phyloP scores from a whole-genome alignment of 1,140 invertebrate genomes.

The Drosophila mauritiana region DNA sequence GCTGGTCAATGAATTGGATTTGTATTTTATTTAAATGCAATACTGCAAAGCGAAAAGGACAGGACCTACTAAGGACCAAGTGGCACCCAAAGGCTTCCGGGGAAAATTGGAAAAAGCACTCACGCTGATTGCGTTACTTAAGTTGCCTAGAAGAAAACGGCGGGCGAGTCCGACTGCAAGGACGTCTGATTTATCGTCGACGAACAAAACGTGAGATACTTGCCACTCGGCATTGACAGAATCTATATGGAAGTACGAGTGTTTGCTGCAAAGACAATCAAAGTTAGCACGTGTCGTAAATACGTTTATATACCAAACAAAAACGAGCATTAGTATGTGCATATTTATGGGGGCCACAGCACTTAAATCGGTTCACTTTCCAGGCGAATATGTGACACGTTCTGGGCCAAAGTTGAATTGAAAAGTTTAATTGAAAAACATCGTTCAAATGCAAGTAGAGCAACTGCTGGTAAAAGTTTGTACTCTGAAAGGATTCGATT shows the following conservation, averaged over 20 bases:
- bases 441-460: not conserved
- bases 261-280: constrained; percentile 54
- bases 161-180: constrained; percentile 37
- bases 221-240: constrained; percentile 44
- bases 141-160: constrained; percentile 42
- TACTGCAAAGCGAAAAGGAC: constrained; percentile 13
- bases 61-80: constrained; percentile 13
- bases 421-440: constrained; percentile 55
- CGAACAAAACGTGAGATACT: constrained; percentile 58
- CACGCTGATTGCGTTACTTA: constrained; percentile 68
- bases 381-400: constrained; percentile 10
- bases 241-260: constrained; percentile 29
- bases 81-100: not conserved
- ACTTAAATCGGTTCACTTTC: constrained; percentile 38
- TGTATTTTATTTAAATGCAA: constrained; percentile 56
- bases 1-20: constrained; percentile 58
- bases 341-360: constrained; percentile 48
- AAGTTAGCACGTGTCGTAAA: constrained; percentile 63
- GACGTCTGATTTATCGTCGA: constrained; percentile 58
- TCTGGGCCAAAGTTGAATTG: constrained; percentile 50
- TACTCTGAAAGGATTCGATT: not conserved
- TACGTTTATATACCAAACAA: constrained; percentile 51
- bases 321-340: constrained; percentile 51
- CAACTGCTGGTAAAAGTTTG: constrained; percentile 2
- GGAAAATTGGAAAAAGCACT: constrained; percentile 65